Evolutionary conservation across 2,797 vertebrate genomes (phyloP).

Genomic region (Eutrigla gurnardus): DNA sequence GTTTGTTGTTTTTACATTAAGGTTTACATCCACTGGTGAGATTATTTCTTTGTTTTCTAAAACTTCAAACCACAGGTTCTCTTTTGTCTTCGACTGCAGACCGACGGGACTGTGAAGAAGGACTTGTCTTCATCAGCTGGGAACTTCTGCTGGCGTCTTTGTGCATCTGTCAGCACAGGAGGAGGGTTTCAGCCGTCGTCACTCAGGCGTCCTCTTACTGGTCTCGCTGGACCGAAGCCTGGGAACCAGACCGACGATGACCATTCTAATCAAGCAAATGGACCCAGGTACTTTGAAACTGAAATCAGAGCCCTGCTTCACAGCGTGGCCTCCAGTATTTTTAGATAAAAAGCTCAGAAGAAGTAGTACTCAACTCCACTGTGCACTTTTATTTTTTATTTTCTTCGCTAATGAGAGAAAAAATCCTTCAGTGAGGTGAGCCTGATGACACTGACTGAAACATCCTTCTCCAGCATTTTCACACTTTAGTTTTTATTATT

Average conservation of each 20-base stretch:
- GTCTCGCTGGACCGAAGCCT: constrained; percentile 49
- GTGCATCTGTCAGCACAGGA: constrained; percentile 73
- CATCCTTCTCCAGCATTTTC: background rate
- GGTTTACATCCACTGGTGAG: background rate
- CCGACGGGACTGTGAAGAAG: constrained; percentile 10
- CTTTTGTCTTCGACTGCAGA: constrained; percentile 7
- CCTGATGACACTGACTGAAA: background rate
- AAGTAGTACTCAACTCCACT: background rate
- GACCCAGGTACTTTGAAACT: constrained; percentile 24
- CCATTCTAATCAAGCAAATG: constrained; percentile 50
- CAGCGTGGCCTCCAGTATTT: constrained; percentile 18
- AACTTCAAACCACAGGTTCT: background rate
- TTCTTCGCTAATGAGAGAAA: constrained; percentile 8
- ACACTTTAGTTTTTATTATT: background rate
- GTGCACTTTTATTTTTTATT: background rate
- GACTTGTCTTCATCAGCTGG: constrained; percentile 42
- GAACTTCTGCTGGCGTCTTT: constrained; percentile 53
- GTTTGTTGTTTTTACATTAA: background rate
- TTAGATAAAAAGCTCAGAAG: constrained; percentile 32
- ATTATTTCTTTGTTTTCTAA: background rate
- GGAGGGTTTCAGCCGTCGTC: constrained; percentile 65
- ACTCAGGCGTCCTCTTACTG: constrained; percentile 55
- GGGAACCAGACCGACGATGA: constrained; percentile 56
- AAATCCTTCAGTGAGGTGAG: constrained; percentile 8
- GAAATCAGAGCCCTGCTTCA: constrained; percentile 55